Conservation (phyloP, 92 coral and sea anemone genomes). For the Hydrozoanthus gracilis region DNA sequence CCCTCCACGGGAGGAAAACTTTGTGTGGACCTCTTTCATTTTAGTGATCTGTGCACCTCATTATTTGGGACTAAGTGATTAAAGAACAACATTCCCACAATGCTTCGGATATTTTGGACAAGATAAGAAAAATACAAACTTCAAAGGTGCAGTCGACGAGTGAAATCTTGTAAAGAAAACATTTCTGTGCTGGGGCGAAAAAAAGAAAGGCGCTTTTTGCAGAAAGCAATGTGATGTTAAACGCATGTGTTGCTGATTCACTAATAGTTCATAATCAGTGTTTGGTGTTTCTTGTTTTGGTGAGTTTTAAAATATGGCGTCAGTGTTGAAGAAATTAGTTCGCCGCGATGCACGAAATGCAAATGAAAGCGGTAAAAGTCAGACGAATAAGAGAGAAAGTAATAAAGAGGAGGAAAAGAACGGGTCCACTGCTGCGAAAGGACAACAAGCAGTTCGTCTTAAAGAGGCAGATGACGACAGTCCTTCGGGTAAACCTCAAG, state of each 20-base stretch:
- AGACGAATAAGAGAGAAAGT: slow-evolving; percentile 68
- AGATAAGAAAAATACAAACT: too few species aligned
- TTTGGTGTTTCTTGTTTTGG: neutral
- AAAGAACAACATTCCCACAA: slow-evolving; percentile 14
- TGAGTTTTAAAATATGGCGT: slow-evolving; percentile 76
- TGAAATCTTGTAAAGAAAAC: neutral
- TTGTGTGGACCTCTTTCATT: neutral
- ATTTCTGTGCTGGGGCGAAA: neutral
- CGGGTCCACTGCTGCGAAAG: slow-evolving; percentile 37
- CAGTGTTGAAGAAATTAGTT: slow-evolving; percentile 82
- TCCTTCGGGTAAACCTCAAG: slow-evolving; percentile 49
- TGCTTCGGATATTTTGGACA: neutral
- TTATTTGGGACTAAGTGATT: slow-evolving; percentile 1
- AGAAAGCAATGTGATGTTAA: neutral
- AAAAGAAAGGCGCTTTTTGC: neutral
- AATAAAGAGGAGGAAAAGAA: slow-evolving; percentile 55
- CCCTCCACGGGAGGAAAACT: neutral
- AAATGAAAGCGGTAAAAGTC: slow-evolving; percentile 71
- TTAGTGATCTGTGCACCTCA: neutral
- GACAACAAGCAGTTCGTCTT: slow-evolving; percentile 45
- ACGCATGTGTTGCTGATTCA: neutral
- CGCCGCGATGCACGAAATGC: slow-evolving; percentile 86
- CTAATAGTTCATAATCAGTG: neutral
- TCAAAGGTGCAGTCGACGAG: slow-evolving; percentile 43
- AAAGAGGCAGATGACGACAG: slow-evolving; percentile 37